Percentiles rank a stretch among this genome's conserved stretches.
Evolutionary conservation across 2,888 invertebrate species (phyloP).

Genomic region (Pteria penguin): DNA sequence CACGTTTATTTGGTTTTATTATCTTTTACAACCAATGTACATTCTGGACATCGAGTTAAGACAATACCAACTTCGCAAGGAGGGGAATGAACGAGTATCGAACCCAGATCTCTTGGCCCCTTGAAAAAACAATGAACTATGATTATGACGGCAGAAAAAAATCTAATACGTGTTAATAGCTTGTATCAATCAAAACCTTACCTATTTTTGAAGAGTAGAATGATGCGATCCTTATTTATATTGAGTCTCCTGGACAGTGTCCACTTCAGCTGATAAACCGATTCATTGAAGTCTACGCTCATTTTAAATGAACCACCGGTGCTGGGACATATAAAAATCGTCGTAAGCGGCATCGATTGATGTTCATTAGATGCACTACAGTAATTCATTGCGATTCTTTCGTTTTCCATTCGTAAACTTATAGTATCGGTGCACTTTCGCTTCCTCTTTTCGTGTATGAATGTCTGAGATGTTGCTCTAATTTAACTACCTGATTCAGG

Average conservation of each 20-base stretch:
- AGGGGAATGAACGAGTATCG: no score
- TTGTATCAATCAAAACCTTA: conserved; percentile 6
- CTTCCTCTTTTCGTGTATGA: no score
- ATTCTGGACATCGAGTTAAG: no score
- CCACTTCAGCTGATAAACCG: conserved; percentile 38
- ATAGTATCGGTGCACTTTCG: no score
- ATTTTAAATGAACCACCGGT: conserved; percentile 39
- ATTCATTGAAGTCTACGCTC: conserved; percentile 23
- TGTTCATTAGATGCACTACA: neutral
- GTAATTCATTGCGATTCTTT: neutral
- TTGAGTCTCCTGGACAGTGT: conserved; percentile 35
- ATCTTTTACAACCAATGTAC: no score
- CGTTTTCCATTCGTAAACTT: conserved; percentile 5
- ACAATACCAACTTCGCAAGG: no score
- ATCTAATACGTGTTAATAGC: neutral
- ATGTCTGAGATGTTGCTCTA: no score
- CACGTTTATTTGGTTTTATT: no score
- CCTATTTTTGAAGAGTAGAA: conserved; percentile 38
- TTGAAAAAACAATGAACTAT: neutral
- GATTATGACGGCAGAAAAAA: neutral
- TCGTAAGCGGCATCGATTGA: conserved; percentile 8
- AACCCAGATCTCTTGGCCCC: no score
- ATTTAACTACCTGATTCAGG: neutral
- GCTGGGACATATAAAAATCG: conserved; percentile 36
- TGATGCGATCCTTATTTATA: conserved; percentile 35